Evolutionary conservation across 2,888 invertebrate species (phyloP).

Genomic region (Amiota communis): DNA sequence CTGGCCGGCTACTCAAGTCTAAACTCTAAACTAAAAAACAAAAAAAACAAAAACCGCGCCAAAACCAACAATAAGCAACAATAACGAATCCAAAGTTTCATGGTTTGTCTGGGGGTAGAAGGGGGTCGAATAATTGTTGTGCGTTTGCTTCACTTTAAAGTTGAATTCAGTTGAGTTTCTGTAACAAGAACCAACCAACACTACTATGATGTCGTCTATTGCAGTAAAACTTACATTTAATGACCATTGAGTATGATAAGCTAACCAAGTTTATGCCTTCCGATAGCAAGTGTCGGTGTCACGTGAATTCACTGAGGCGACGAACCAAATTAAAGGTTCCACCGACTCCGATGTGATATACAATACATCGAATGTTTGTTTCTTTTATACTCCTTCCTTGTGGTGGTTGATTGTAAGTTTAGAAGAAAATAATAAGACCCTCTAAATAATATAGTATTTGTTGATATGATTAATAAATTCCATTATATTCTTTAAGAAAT

Average conservation of each 20-base stretch:
- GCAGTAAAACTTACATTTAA: conserved; percentile 68
- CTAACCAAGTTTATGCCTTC: conserved; percentile 63
- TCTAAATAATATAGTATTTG: too few relatives aligned
- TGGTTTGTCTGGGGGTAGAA: conserved; percentile 40
- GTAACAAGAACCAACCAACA: too few relatives aligned
- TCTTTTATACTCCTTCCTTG: background rate
- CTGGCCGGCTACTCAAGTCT: background rate
- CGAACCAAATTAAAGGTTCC: conserved; percentile 22
- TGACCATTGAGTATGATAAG: conserved; percentile 63
- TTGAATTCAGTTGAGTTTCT: conserved; percentile 17
- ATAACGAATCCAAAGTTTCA: conserved; percentile 39
- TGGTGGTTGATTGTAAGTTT: too few relatives aligned
- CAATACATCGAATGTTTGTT: background rate
- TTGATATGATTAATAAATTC: too few relatives aligned
- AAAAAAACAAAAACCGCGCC: background rate
- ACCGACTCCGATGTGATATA: background rate
- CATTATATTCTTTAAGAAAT: too few relatives aligned
- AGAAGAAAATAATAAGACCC: too few relatives aligned
- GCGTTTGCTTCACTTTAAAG: conserved; percentile 46
- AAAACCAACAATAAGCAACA: background rate
- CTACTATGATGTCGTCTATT: conserved; percentile 38
- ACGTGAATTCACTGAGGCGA: conserved; percentile 50
- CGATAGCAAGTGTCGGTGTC: conserved; percentile 69
- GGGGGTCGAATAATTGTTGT: conserved; percentile 50
- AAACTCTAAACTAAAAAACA: too few relatives aligned